Percentiles rank a stretch among this genome's conserved stretches.
phyloP scores from a whole-genome alignment of 2,888 invertebrate species.

The Apotomis betuletana region DNA sequence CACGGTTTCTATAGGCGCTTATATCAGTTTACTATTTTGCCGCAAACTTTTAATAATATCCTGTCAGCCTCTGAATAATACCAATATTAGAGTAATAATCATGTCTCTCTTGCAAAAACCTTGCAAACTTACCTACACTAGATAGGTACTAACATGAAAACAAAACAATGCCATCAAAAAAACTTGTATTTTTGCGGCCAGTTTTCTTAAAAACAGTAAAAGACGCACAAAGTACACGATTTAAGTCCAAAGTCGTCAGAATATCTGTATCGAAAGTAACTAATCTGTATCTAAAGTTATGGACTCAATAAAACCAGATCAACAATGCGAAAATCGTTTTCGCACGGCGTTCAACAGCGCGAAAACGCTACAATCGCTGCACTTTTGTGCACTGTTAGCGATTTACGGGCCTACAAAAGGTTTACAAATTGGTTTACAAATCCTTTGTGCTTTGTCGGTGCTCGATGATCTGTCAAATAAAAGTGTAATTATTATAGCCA shows the following conservation, averaged over 20 bases:
- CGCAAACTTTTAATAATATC: too few relatives aligned
- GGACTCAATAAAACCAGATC: conserved; percentile 26
- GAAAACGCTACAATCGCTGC: conserved; percentile 33
- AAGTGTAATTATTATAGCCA: conserved; percentile 20
- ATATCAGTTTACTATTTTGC: too few relatives aligned
- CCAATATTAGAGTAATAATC: too few relatives aligned
- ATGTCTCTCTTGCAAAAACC: too few relatives aligned
- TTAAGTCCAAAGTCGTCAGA: not conserved
- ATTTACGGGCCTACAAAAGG: conserved; percentile 28
- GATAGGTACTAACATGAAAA: too few relatives aligned
- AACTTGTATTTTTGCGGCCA: not conserved
- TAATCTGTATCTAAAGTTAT: not conserved
- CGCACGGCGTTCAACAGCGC: conserved; percentile 40
- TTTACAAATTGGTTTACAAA: conserved; percentile 28
- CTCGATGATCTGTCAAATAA: conserved; percentile 41
- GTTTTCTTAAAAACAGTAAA: not conserved
- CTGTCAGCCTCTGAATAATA: too few relatives aligned
- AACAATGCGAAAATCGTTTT: conserved; percentile 41
- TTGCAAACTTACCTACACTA: too few relatives aligned
- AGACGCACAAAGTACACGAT: not conserved
- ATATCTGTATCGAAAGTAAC: conserved; percentile 4
- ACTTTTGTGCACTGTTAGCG: conserved; percentile 14
- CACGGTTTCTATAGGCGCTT: not conserved
- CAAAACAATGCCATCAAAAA: too few relatives aligned
- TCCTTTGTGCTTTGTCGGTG: conserved; percentile 39